A percentile compares a stretch with the other conserved stretches of the same genome.
These are phyloP conservation scores for Eucidaris tribuloides DNA, from an alignment of 35 echinoderm and acorn worm genomes.

Conservation along the genomic window DNA sequence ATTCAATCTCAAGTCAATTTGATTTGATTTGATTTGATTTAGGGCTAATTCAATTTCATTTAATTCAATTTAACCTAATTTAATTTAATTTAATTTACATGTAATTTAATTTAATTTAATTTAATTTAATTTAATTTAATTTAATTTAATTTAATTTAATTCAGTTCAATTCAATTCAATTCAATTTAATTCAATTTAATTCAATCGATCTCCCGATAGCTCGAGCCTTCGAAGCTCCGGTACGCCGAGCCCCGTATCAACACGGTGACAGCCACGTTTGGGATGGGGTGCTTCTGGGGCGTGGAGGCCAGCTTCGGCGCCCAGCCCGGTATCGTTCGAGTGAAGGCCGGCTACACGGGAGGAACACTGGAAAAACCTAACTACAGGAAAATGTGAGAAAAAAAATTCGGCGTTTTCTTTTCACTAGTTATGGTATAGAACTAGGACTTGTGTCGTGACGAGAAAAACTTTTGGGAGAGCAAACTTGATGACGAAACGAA, in stretches of 20 bases:
- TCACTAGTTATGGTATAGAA: background rate
- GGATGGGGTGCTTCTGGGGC: constrained; percentile 90
- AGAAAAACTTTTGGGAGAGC: no score
- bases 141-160: no score
- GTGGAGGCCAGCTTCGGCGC: constrained; percentile 80
- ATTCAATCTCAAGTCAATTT: no score
- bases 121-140: no score
- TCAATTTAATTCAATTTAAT: background rate
- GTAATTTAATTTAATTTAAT: no score
- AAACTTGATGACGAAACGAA: no score
- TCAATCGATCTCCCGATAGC: background rate
- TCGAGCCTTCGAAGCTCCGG: background rate
- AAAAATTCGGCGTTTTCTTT: constrained; percentile 5
- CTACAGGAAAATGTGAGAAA: constrained; percentile 77
- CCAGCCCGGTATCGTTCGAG: constrained; percentile 67
- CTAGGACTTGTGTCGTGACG: background rate
- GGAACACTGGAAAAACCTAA: constrained; percentile 57
- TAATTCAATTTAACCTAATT: no score
- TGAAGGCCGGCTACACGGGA: constrained; percentile 83
- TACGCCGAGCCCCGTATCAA: constrained; percentile 50
- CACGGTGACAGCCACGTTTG: constrained; percentile 66
- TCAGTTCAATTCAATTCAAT: no score
- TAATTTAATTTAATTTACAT: no score
- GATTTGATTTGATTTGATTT: no score
- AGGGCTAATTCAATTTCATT: no score